Conservation (phyloP, 2,888 invertebrate genomes). For the Polyommatus iphigenia region DNA sequence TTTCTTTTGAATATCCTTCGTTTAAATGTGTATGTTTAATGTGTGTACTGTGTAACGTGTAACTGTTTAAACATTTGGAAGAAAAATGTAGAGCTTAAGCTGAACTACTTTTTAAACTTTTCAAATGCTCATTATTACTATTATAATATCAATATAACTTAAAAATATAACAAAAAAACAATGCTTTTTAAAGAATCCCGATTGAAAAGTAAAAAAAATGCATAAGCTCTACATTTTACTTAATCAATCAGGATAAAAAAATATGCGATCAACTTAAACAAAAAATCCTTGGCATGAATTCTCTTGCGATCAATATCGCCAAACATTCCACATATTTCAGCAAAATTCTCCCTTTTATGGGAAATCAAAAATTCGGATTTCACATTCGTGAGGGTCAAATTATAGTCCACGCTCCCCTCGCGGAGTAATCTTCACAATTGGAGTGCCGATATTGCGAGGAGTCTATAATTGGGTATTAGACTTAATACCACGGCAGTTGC, state of each 20-base stretch:
- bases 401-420: slow-evolving; percentile 38
- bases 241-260: background rate
- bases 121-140: too few species aligned
- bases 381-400: slow-evolving; percentile 35
- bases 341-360: slow-evolving; percentile 20
- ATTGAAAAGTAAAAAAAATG: too few species aligned
- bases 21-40: background rate
- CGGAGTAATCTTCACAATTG: slow-evolving; percentile 60
- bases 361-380: slow-evolving; percentile 33
- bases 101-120: too few species aligned
- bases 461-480: slow-evolving; percentile 71
- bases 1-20: background rate
- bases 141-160: too few species aligned
- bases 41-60: background rate
- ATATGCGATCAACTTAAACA: background rate
- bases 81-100: background rate
- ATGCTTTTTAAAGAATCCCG: too few species aligned
- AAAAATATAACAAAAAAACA: too few species aligned
- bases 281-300: background rate
- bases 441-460: slow-evolving; percentile 54
- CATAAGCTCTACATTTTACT: too few species aligned
- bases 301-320: background rate
- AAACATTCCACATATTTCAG: background rate
- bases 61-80: background rate
- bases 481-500: slow-evolving; percentile 53